Conservation (phyloP, 2,113 vertebrate species). For the Ceuthmochares aereus region DNA sequence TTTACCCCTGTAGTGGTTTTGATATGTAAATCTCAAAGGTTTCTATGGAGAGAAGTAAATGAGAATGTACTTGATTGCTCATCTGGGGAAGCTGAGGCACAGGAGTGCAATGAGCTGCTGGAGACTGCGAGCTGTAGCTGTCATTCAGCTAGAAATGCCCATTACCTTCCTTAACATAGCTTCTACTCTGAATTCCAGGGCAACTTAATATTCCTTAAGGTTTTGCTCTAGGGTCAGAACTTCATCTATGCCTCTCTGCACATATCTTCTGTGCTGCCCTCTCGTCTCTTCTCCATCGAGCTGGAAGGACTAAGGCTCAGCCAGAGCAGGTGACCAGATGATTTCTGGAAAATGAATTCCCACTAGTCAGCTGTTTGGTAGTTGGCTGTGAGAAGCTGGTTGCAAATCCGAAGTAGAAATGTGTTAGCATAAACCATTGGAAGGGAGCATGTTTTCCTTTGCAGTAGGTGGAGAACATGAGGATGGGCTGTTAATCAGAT, state of each 20-base stretch:
- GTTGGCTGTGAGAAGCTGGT: background rate
- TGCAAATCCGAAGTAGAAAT: background rate
- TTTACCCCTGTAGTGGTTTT: background rate
- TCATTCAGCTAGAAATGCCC: background rate
- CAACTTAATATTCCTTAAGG: background rate
- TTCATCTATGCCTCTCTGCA: rapidly evolving
- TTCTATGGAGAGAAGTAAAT: background rate
- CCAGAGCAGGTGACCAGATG: background rate
- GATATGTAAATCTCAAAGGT: background rate
- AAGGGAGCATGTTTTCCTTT: background rate
- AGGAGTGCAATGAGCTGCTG: background rate
- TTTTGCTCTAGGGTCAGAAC: background rate
- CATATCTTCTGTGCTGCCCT: background rate
- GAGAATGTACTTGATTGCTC: background rate
- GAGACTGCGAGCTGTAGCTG: background rate
- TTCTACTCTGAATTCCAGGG: background rate
- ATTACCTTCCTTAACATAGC: background rate
- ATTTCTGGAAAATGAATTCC: background rate
- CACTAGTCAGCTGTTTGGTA: background rate
- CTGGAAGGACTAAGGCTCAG: background rate
- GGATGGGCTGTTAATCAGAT: background rate
- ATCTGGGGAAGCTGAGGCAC: background rate
- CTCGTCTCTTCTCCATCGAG: background rate
- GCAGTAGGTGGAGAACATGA: background rate
- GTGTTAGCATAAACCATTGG: background rate